Evolutionary conservation across 2,888 invertebrate genomes (phyloP).

Genomic region (Drosophila nr. medialis): DNA sequence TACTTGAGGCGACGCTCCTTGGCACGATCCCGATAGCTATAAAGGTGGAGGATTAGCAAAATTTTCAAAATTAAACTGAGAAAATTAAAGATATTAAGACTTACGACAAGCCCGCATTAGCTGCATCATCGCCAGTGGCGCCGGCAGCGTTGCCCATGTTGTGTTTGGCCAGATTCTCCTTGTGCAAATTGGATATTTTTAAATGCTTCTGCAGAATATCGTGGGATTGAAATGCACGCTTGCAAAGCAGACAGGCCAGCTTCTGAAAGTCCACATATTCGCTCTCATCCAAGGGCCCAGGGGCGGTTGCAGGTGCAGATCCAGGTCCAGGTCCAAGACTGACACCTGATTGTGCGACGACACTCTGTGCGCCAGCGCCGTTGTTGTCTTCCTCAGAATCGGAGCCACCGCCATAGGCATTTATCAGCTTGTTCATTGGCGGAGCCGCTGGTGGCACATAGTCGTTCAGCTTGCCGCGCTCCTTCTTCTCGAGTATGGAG

Average conservation of each 20-base stretch:
- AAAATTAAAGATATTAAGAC: not conserved
- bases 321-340: slow-evolving; percentile 3
- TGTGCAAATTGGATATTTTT: slow-evolving; percentile 96
- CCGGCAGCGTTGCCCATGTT: slow-evolving; percentile 31
- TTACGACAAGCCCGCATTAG: slow-evolving; percentile 61
- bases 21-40: slow-evolving; percentile 95
- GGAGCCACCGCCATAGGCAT: slow-evolving; percentile 90
- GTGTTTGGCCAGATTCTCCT: slow-evolving; percentile 89
- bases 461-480: slow-evolving; percentile 81
- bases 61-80: not conserved
- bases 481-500: slow-evolving; percentile 93
- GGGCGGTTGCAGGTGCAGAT: not conserved
- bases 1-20: slow-evolving; percentile 97
- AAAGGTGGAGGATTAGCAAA: not conserved
- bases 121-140: slow-evolving; percentile 28
- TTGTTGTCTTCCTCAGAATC: slow-evolving; percentile 86
- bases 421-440: slow-evolving; percentile 87
- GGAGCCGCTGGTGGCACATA: slow-evolving; percentile 70
- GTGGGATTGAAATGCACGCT: slow-evolving; percentile 95
- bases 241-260: slow-evolving; percentile 96
- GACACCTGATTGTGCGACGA: not conserved
- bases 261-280: slow-evolving; percentile 95
- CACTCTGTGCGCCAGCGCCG: slow-evolving; percentile 86
- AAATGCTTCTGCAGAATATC: slow-evolving; percentile 96
- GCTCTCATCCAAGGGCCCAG: slow-evolving; percentile 86